Base-by-base conservation (phyloP, 2,888 invertebrate genomes). In the Eristalis intricaria region DNA sequence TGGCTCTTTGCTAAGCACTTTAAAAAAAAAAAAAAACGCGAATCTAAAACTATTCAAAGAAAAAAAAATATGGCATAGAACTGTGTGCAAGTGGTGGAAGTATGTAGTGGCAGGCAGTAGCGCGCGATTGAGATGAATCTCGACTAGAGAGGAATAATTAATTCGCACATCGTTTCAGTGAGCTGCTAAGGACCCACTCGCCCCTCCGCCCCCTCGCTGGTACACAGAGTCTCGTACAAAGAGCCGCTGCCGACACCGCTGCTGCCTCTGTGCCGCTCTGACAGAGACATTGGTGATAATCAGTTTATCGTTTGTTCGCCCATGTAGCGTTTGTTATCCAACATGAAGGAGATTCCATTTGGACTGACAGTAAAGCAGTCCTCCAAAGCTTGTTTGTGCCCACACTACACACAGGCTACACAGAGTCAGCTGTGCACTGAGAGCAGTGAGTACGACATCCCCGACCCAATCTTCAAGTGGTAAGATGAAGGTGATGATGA, bases 281-380 rank as follows among this genome's bases (percentile, higher is more conserved):
- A 78, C 71, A 83, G 79, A 84, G 76, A 80, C 87, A 87, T 84
- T 87, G 87, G 73, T 71, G 87, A 80, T 87, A 87, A 87, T 87
- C 84, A 79, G 84, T 79, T 87, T 87, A 84, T 84, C 71, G 79
- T 76, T 84, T 83, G 76, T 80, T 84, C 69, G 78, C 58, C 79
- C 69, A 73, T 76, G 61, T 71, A 87, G 43, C 68, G 79, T 83
- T 79, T 76, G 87, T 84, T 87, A 79, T 82, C 56, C 75, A 87
- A 86, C 86, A 86, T 69, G 65, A 60, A 78, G 71, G 61, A 75
- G 71, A 78, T 86, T 69, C 15, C 77, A 69, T 74, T 81, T 73
- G 32, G 56, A 61, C 69, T 66, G 61, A 56, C 66, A 64, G 63
- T 64, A 64, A 19, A 60, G 26, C 26, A 78, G 78, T 79, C 65